Evolutionary conservation across 2,888 invertebrate genomes (phyloP).

Genomic region (Altica lythri): DNA sequence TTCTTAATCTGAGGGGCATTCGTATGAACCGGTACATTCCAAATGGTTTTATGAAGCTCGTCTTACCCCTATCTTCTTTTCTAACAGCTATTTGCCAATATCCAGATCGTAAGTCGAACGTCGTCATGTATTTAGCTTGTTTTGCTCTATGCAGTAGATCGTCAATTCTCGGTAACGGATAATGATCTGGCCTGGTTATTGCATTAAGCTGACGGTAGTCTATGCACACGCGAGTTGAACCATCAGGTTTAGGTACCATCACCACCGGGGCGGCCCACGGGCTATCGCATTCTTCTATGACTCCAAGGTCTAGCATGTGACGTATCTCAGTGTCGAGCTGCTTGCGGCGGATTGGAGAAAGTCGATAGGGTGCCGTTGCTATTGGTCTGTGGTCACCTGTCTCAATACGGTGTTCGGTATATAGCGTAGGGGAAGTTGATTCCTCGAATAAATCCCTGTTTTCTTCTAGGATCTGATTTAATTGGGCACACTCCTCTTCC

Average conservation of each 20-base stretch:
- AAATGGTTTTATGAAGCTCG: slow-evolving; percentile 40
- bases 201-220: background rate
- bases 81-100: slow-evolving; percentile 13
- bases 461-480: too few relatives aligned
- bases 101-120: slow-evolving; percentile 12
- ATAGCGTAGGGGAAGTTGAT: too few relatives aligned
- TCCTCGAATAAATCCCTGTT: too few relatives aligned
- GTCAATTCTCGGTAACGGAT: slow-evolving; percentile 32
- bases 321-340: too few relatives aligned
- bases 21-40: slow-evolving; percentile 33
- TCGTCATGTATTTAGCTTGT: slow-evolving; percentile 5
- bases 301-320: background rate
- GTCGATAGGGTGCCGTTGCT: too few relatives aligned
- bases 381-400: too few relatives aligned
- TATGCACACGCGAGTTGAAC: background rate
- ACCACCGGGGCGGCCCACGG: background rate
- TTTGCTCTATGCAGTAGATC: slow-evolving; percentile 31
- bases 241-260: background rate
- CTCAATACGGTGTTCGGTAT: too few relatives aligned
- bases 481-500: too few relatives aligned
- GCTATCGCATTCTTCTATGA: background rate
- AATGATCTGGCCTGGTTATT: slow-evolving; percentile 27
- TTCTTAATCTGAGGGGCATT: slow-evolving; percentile 39
- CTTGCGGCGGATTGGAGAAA: too few relatives aligned
- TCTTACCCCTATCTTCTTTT: slow-evolving; percentile 9